These are phyloP conservation scores for Nothura maculosa DNA, from an alignment of 2,797 vertebrate species.

Conservation along the genomic window DNA sequence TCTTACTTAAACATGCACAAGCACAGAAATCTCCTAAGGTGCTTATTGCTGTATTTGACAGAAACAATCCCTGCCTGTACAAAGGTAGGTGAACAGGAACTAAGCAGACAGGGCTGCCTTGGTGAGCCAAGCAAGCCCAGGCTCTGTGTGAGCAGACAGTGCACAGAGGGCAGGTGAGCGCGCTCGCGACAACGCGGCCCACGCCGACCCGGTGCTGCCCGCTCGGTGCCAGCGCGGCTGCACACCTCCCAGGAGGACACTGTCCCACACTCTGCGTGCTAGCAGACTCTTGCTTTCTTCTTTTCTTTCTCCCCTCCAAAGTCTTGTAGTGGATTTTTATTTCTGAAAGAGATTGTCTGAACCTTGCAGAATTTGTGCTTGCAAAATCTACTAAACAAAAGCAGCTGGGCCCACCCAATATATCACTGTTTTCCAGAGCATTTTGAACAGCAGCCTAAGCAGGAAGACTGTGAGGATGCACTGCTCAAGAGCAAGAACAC, in stretches of 20 bases:
- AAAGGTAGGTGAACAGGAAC: not conserved
- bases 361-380: not conserved
- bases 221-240: not conserved
- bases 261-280: rapidly evolving
- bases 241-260: not conserved
- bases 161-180: not conserved
- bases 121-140: not conserved
- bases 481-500: not conserved
- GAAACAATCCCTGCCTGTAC: constrained; percentile 17
- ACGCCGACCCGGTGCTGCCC: not conserved
- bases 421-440: not conserved
- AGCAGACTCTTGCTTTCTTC: too few species aligned
- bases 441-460: not conserved
- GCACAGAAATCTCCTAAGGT: constrained; percentile 66
- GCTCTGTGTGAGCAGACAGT: not conserved
- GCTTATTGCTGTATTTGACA: constrained; percentile 17
- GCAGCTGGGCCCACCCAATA: not conserved
- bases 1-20: constrained; percentile 52
- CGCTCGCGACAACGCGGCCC: not conserved
- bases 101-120: not conserved
- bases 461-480: not conserved
- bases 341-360: not conserved
- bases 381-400: not conserved
- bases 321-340: not conserved
- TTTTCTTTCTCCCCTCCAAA: not conserved